Evolutionary conservation across 2,888 invertebrate genomes (phyloP).

Genomic region (Apamea monoglypha): DNA sequence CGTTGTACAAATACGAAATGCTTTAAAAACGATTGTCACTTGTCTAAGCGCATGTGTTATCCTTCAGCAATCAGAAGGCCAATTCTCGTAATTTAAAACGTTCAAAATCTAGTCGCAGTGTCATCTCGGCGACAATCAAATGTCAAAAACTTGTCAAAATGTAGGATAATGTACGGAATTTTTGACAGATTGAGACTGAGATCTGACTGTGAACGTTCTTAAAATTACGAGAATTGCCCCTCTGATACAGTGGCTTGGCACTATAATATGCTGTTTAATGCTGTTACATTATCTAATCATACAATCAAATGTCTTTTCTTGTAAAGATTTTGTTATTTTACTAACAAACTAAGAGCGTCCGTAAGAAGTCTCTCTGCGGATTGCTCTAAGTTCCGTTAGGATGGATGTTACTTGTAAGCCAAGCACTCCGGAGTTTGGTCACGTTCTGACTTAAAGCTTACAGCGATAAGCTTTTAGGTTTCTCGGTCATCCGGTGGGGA

Average conservation of each 20-base stretch:
- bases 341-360: not conserved
- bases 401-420: slow-evolving; percentile 24
- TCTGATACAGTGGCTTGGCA: not conserved
- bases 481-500: slow-evolving; percentile 16
- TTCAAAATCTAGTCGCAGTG: no score
- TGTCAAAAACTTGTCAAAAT: no score
- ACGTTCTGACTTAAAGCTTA: slow-evolving; percentile 26
- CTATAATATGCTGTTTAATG: not conserved
- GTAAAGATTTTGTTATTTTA: not conserved
- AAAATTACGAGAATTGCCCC: no score
- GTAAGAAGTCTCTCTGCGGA: not conserved
- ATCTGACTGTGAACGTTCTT: no score
- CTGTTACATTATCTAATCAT: not conserved
- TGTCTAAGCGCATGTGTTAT: not conserved
- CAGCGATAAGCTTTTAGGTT: slow-evolving; percentile 35
- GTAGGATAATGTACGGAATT: no score
- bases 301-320: not conserved
- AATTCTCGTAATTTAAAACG: no score
- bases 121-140: no score
- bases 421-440: slow-evolving; percentile 15
- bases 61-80: not conserved
- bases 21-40: not conserved
- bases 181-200: no score
- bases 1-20: not conserved
- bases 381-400: not conserved